Base-by-base conservation (phyloP, 2,888 invertebrate genomes). In the Globia sparganii region DNA sequence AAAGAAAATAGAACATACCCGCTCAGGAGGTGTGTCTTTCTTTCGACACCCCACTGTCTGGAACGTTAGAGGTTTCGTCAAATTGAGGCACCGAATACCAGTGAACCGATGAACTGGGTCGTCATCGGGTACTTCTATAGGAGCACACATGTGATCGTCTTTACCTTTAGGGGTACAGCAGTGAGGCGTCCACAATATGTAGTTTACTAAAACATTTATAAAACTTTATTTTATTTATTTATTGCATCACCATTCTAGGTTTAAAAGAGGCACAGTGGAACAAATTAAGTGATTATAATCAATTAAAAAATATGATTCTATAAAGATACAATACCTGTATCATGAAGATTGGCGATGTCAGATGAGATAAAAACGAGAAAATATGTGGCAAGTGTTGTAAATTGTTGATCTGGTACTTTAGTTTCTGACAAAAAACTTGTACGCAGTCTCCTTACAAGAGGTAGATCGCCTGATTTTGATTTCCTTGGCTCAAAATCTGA, bases 101-200 rank as follows among this genome's bases (percentile, higher is more conserved):
- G 91, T 87, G 79, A 90, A 92, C 5, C 91, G 88, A 31, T 91
- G 91, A 6, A 92, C 88, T 0, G 90, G 89, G 69, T 92, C 92
- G 61, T 91, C 89, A 11, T 80, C 84, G 13, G 91, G 89, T 0
- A 92, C 85, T 46, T 68, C 75, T 9, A 89, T 88, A 0, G 91
- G 90, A 0, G 88, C 86, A 49, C 92, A 92, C 6, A 73, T 83
- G 6, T 80, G 67, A 56, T 92, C 90, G 5, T 72, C 75, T 64
- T 85, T 87, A 6, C 90, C 90, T 71, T 83, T 82, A 40, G 87
- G 75, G 11, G 72, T n/a, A 64, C 92, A 92, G 28, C 79, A 80
- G 31, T 80, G 8, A 4, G 67, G 37, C 9, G 21, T 79, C 75
- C 91, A 92, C 9, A 31, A 15, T 8, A 77, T 0, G 49, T 82